phyloP scores from a whole-genome alignment of 2,888 invertebrate genomes.

The Synergus umbraculus region DNA sequence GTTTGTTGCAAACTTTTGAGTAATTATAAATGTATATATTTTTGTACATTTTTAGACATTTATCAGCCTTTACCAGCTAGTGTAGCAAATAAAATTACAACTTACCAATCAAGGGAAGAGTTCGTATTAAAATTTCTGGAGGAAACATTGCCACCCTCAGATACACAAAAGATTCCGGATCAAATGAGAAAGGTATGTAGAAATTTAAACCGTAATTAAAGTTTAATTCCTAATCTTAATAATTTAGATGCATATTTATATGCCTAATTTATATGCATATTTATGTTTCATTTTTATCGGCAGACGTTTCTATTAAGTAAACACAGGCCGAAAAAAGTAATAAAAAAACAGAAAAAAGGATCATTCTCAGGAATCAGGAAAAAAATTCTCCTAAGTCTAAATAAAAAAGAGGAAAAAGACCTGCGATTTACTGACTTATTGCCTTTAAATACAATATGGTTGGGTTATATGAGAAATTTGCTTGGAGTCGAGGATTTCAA shows the following conservation, averaged over 20 bases:
- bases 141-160: constrained; percentile 68
- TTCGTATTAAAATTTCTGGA: constrained; percentile 70
- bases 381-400: constrained; percentile 82
- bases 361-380: constrained; percentile 81
- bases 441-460: constrained; percentile 85
- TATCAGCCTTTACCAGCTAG: constrained; percentile 60
- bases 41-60: constrained; percentile 11
- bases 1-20: not conserved
- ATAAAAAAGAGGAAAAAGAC: constrained; percentile 80
- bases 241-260: not conserved
- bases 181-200: constrained; percentile 73
- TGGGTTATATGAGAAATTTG: constrained; percentile 84
- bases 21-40: not conserved
- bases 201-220: no score
- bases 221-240: no score
- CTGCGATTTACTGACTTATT: constrained; percentile 83
- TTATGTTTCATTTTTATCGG: constrained; percentile 43
- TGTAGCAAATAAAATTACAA: constrained; percentile 62
- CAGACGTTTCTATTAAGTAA: constrained; percentile 76
- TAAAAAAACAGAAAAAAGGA: constrained; percentile 77
- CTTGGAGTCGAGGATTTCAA: constrained; percentile 75
- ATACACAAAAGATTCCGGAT: constrained; percentile 64
- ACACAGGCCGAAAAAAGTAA: constrained; percentile 74
- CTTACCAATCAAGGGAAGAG: constrained; percentile 66
- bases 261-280: not conserved